Evolutionary conservation across 1,140 invertebrate genomes (phyloP), one percentile per base, ranked within the genome.

Genomic region (Zelostemma sp.): DNA sequence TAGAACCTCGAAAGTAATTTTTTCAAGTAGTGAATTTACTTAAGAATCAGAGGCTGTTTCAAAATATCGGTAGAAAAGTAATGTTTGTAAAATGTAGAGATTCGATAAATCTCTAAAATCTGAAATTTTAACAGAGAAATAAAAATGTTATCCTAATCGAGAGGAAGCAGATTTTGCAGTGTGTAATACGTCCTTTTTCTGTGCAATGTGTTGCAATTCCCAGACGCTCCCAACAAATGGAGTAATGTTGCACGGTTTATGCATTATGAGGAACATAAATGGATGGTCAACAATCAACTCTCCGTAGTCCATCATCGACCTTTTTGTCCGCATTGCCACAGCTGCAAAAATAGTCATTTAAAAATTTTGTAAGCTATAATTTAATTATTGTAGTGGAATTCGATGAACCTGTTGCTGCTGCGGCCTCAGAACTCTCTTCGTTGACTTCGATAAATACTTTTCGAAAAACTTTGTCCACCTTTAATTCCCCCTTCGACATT

Each of bases 401-500:
- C 83, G 46, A 83, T 53, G 50, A 40, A 83, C 83, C 81, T 74
- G 91, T 90, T 14, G 88, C 87, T 43, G 88, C 90, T 54, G 89
- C 89, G 48, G 91, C 91, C 83, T 90, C 90, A 1, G 87, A 89
- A 12, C 91, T 91, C 77, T 89, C 82, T 81, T 92, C 91, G 66
- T 90, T 88, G 1, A 93, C 88, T 69, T 91, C 88, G 49, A 93
- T 88, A 65, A 88, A 89, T 6, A 88, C 84, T 76, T 92, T 92
- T 73, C 92, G 91, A 1, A 89, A 70, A 4, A 90, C 85, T 43
- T 86, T 78, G 19, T 80, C 82, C 0, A 91, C 87, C 66, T 81
- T 80, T 0, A 91, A 56, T 2, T 82, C 72, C 18, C 77, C 68
- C 21, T 80, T 75, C 31, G 88, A 77, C 28, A 93, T 88, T 25